Percentiles rank a stretch among this genome's conserved stretches.
Conservation (phyloP, 2,888 invertebrate species). For the Hypomecis atomaria region DNA sequence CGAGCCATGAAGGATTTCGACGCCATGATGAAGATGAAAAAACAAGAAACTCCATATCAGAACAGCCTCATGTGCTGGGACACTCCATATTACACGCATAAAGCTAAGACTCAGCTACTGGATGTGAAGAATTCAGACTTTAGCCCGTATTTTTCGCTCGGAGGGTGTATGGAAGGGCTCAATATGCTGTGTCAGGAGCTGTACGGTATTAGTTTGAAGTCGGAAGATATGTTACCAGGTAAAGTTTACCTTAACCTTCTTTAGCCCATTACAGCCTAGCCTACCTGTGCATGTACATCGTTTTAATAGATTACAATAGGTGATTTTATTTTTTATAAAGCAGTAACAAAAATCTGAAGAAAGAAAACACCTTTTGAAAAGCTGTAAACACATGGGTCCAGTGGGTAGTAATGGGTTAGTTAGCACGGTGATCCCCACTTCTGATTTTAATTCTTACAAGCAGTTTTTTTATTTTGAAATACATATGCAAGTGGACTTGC, state of each 20-base stretch:
- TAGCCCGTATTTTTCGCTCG: conserved; percentile 95
- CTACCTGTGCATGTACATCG: too few species aligned
- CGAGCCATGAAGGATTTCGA: conserved; percentile 91
- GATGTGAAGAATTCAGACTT: conserved; percentile 89
- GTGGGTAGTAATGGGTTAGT: too few species aligned
- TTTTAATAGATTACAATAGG: too few species aligned
- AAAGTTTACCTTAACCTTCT: neutral
- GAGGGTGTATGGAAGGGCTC: conserved; percentile 98
- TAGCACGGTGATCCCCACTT: too few species aligned
- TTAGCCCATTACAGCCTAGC: too few species aligned
- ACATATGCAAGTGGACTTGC: too few species aligned
- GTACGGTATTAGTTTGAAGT: conserved; percentile 91
- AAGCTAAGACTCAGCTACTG: conserved; percentile 89
- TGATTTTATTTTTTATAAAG: too few species aligned
- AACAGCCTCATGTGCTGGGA: conserved; percentile 90
- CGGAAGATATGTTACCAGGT: conserved; percentile 89
- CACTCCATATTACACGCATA: conserved; percentile 92
- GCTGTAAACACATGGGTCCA: too few species aligned
- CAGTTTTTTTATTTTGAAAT: too few species aligned
- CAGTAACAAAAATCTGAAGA: too few species aligned
- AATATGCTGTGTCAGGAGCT: conserved; percentile 93
- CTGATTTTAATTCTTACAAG: too few species aligned
- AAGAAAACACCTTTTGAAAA: too few species aligned
- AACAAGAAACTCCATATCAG: conserved; percentile 62
- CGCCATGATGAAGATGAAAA: conserved; percentile 91